A percentile compares a stretch with the other conserved stretches of the same genome.
Conservation (phyloP, 2,113 vertebrate species). For the Lampris incognitus region DNA sequence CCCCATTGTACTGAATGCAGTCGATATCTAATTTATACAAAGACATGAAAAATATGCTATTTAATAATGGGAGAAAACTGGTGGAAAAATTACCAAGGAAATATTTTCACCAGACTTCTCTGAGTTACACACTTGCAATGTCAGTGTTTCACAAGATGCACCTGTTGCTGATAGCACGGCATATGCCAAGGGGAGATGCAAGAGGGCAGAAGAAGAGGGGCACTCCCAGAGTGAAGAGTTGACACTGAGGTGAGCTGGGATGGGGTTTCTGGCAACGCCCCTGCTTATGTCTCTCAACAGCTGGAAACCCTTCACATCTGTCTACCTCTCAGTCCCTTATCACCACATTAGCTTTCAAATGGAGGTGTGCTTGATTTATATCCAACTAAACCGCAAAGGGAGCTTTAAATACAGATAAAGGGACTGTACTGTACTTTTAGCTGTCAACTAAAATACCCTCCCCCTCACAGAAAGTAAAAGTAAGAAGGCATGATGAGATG, state of each 20-base stretch:
- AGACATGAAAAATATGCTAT: neutral
- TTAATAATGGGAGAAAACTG: conserved; percentile 17
- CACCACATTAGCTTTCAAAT: conserved; percentile 55
- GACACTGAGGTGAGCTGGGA: no score
- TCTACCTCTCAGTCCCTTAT: conserved; percentile 44
- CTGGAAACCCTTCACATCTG: conserved; percentile 30
- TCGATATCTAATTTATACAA: conserved; percentile 20
- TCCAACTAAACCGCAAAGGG: conserved; percentile 33
- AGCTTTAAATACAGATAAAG: conserved; percentile 39
- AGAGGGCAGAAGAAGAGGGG: no score
- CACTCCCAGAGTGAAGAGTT: no score
- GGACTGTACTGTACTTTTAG: conserved; percentile 22
- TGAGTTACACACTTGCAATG: neutral
- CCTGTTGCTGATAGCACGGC: conserved; percentile 40
- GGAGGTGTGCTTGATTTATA: conserved; percentile 54
- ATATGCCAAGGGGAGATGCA: neutral
- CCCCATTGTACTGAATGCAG: neutral
- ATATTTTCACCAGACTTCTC: conserved; percentile 1
- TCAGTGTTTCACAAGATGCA: conserved; percentile 28
- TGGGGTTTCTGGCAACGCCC: no score
- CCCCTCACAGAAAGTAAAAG: conserved; percentile 24
- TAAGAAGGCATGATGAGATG: conserved; percentile 22
- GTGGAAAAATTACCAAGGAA: conserved; percentile 17
- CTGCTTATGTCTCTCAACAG: neutral
- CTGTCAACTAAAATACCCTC: conserved; percentile 35